Conservation (phyloP, 2,113 vertebrate species). For the Hucho hucho region DNA sequence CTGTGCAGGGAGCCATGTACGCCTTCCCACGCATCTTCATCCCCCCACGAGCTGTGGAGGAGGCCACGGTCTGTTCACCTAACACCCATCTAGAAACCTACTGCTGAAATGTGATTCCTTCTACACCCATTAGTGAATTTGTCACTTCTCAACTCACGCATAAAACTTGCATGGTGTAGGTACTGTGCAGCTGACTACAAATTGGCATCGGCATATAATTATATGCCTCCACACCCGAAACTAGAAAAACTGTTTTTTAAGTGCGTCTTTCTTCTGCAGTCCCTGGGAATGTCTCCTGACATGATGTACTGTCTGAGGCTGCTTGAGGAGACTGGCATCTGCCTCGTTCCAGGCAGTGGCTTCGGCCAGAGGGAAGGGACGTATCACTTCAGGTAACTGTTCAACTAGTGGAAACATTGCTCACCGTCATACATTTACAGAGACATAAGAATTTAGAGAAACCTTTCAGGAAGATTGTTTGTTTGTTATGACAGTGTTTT, state of each 20-base stretch:
- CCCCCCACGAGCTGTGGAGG: conserved; percentile 76
- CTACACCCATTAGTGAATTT: background rate
- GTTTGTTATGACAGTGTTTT: too few species aligned
- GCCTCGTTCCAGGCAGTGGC: conserved; percentile 90
- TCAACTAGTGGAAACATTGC: background rate
- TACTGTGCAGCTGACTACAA: background rate
- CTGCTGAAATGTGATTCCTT: background rate
- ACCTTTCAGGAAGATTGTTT: too few species aligned
- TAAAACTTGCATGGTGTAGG: too few species aligned
- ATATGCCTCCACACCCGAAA: too few species aligned
- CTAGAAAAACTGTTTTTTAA: background rate
- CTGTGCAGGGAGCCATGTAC: conserved; percentile 94
- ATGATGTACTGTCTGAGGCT: conserved; percentile 92
- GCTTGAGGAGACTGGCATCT: conserved; percentile 91
- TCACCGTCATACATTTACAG: background rate
- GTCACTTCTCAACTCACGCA: background rate
- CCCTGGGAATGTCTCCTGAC: conserved; percentile 68
- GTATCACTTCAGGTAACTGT: conserved; percentile 85
- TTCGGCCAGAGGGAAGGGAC: conserved; percentile 90
- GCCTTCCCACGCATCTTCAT: conserved; percentile 84
- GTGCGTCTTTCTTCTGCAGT: background rate
- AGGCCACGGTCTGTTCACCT: conserved; percentile 74
- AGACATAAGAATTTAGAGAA: too few species aligned
- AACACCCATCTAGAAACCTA: background rate
- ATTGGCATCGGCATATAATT: too few species aligned